Evolutionary conservation across 2,113 vertebrate species (phyloP), one percentile per base, ranked within the genome.

Genomic region (Struthio camelus): DNA sequence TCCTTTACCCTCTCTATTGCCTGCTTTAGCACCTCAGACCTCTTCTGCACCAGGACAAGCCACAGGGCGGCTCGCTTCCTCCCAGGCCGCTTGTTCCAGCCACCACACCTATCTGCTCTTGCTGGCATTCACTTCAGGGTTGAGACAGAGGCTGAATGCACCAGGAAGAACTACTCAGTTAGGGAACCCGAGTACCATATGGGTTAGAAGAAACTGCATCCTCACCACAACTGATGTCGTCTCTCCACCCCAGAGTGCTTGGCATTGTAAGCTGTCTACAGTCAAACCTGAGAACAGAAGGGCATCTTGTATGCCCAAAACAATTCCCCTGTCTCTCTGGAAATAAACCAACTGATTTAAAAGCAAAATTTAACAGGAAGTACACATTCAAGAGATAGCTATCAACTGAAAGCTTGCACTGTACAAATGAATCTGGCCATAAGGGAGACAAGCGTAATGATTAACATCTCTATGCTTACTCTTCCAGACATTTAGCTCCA

Each of bases 1-100:
- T 93, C 87, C 92, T 94, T 93, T 78, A 95, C 65, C 81, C 91
- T 73, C 81, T 93, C 40, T 76, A 59, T 1, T 94, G 91, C 93
- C 87, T 89, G 80, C 89, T 70, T 91, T 24, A 93, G 91, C 80
- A 94, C 25, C 87, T 95, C 89, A 92, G 83, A 94, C 18, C 87
- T 84, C 89, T 91, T 87, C 72, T 50, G 87, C 80, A 80, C 28
- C 89, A 66, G 91, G 76, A 73, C 0, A 19, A 92, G 83, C 62
- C 93, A 88, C 6, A 13, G 0, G 65, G 62, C 62, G 89, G 89
- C 77, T 23, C 71, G 24, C 14, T 59, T 96, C 62, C 83, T 92
- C 79, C 46, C 66, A 58, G 72, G 85, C 82, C 1, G 5, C 91
- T 87, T 2, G 38, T 79, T 94, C 38, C 89, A 69, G 85, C 62